These are phyloP conservation scores for Brachionus rubens DNA, from an alignment of 1,140 invertebrate species.

Conservation along the genomic window DNA sequence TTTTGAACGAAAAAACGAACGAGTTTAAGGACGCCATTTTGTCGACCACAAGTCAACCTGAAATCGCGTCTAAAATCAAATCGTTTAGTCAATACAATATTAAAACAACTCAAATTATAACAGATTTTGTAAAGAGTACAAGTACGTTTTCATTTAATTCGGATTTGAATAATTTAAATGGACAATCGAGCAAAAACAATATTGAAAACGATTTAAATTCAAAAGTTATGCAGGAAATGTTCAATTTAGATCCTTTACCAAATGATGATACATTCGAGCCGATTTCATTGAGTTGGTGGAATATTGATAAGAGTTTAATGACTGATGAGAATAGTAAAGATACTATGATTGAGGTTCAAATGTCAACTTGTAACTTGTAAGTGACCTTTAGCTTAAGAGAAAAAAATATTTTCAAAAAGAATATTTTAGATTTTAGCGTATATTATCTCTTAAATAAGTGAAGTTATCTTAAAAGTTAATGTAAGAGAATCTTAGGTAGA, in stretches of 20 bases:
- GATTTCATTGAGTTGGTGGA: background rate
- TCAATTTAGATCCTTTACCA: background rate
- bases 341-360: constrained; percentile 50
- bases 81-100: background rate
- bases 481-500: too few species aligned
- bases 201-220: background rate
- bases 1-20: constrained; percentile 3
- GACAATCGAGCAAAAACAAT: background rate
- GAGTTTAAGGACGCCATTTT: constrained; percentile 2
- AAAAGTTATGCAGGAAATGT: background rate
- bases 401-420: background rate
- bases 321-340: background rate
- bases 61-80: background rate
- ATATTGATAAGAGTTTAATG: background rate
- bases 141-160: constrained; percentile 10
- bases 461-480: constrained; percentile 54
- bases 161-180: background rate
- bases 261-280: constrained; percentile 11
- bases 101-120: background rate
- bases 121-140: constrained; percentile 23
- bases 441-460: constrained; percentile 56
- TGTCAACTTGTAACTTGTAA: constrained; percentile 66
- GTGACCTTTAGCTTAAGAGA: too few species aligned
- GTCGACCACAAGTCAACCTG: background rate
- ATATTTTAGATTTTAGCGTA: background rate